Base-by-base conservation (phyloP, 2,888 invertebrate genomes). In the Agrotis segetum region DNA sequence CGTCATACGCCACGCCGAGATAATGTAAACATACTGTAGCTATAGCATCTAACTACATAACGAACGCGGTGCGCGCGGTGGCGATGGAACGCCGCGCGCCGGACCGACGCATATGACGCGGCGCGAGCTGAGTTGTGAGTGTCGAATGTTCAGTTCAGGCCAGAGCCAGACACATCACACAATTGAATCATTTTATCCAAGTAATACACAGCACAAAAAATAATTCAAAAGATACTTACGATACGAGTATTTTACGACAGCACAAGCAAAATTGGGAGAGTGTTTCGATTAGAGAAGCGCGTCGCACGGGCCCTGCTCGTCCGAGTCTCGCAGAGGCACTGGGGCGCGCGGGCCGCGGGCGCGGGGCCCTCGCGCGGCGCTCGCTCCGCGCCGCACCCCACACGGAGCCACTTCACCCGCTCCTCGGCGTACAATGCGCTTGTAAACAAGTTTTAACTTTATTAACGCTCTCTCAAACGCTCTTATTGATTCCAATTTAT, bases 281-380 rank as follows among this genome's bases (percentile, higher is more conserved):
- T 56, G 55, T 67, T 40, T 50, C 9, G 50, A 19, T 68, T 24
- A 40, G 17, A 24, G 70, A 50, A 47, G 58, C 77, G 67, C 79
- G 72, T 67, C 58, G 59, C 55, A 60, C 67, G 66, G 67, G 63
- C 68, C 83, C 60, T 70, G 34, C 69, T 77, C 65, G 77, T 29
- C 44, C 67, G 77, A 77, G 67, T 62, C 81, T 78, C 74, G 78
- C 66, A 67, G 67, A 52, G 67, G 83, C 71, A 85, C 81, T 83
- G 74, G 49, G 16, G 65, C 47, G 64, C 29, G 70, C 19, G 58
- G 24, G 52, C 19, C 67, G 63, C 55, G 47, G 40, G 63, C 55
- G 40, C 19, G 34, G 46, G 21, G 19, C n/a, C 40, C 17, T n/a
- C 4, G n/a, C 60, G 14, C 62, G 50, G 13, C 74, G 29, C 44